These are phyloP conservation scores for Erpobdella octoculata DNA, from an alignment of 2,888 invertebrate species.

Conservation along the genomic window DNA sequence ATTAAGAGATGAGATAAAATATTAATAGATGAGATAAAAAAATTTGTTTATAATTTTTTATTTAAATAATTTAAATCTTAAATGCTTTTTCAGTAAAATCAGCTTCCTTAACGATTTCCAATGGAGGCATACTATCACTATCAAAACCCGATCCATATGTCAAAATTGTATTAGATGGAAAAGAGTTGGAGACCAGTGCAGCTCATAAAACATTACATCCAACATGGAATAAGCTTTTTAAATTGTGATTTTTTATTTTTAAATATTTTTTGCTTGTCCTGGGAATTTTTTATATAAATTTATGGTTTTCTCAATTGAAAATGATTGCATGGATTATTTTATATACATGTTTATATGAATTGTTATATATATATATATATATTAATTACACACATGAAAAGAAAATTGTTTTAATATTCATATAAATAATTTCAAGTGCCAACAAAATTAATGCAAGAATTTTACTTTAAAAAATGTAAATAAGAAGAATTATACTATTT, in stretches of 20 bases:
- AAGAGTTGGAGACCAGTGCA: slow-evolving; percentile 79
- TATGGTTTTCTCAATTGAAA: too few relatives aligned
- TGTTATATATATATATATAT: too few relatives aligned
- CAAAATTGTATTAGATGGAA: slow-evolving; percentile 77
- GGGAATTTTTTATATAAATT: too few relatives aligned
- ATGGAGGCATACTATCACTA: slow-evolving; percentile 48
- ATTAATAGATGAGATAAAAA: background rate
- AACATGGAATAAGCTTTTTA: slow-evolving; percentile 92
- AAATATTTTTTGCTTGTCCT: background rate
- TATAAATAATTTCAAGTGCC: background rate
- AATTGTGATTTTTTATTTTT: slow-evolving; percentile 56
- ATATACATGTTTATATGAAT: background rate
- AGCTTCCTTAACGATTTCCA: slow-evolving; percentile 43
- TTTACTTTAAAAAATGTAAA: background rate
- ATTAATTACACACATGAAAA: too few relatives aligned
- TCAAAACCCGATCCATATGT: slow-evolving; percentile 84
- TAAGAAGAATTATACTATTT: too few relatives aligned
- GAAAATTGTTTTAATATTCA: too few relatives aligned
- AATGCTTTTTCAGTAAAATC: slow-evolving; percentile 42
- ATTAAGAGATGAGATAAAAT: background rate
- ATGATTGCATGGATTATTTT: background rate
- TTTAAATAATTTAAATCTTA: background rate
- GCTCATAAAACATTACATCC: slow-evolving; percentile 82
- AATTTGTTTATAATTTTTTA: background rate
- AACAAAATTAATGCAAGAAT: background rate